phyloP scores from a whole-genome alignment of 2,888 invertebrate species.

The Drosophila mettleri region DNA sequence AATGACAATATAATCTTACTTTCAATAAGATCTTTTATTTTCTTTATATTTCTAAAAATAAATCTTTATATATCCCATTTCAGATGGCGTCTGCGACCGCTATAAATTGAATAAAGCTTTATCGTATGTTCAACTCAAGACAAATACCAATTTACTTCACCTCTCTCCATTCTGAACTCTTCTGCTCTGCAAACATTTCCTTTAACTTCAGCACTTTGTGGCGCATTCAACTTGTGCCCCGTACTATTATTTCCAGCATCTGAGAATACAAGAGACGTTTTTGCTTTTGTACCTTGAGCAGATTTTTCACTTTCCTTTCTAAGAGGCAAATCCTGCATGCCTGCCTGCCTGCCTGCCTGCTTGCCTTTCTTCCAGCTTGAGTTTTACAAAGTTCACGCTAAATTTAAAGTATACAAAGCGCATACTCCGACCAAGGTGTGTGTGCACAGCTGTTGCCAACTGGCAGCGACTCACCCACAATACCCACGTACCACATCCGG shows the following conservation, averaged over 20 bases:
- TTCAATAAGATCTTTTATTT: not conserved
- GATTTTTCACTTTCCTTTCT: conserved; percentile 69
- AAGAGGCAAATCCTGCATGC: conserved; percentile 44
- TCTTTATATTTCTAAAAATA: not conserved
- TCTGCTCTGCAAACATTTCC: conserved; percentile 6
- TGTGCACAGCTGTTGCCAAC: conserved; percentile 70
- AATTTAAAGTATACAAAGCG: conserved; percentile 59
- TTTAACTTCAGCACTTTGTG: conserved; percentile 43
- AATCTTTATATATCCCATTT: not conserved
- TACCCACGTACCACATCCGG: conserved; percentile 10
- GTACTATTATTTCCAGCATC: conserved; percentile 51
- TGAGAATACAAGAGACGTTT: conserved; percentile 40
- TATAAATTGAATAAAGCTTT: conserved; percentile 6
- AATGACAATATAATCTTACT: not conserved
- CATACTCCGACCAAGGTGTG: conserved; percentile 35
- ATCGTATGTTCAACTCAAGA: conserved; percentile 11
- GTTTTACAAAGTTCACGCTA: conserved; percentile 57
- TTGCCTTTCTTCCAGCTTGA: conserved; percentile 7
- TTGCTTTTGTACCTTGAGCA: conserved; percentile 25
- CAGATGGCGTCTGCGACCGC: not conserved
- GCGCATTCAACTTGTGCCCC: conserved; percentile 51
- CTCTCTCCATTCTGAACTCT: not conserved
- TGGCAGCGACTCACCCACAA: conserved; percentile 42
- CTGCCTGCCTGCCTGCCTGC: conserved; percentile 1
- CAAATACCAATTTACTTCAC: conserved; percentile 33